phyloP scores from a whole-genome alignment of 1,140 invertebrate genomes.

The Oryctes rhinoceros region DNA sequence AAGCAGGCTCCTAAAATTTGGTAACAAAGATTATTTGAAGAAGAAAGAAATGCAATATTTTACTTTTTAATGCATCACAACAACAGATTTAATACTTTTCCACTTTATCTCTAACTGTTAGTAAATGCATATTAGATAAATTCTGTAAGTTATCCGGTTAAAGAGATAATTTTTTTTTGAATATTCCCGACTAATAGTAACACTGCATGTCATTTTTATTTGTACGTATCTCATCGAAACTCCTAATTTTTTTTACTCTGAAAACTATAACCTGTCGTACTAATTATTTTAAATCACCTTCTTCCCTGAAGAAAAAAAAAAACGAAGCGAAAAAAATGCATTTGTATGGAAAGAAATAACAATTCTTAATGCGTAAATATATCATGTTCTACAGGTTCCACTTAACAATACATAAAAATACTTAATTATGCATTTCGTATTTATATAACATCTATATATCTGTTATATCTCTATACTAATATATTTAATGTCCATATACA shows the following conservation, averaged over 20 bases:
- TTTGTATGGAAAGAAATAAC: background rate
- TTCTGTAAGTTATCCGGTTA: too few species aligned
- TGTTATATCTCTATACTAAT: constrained; percentile 14
- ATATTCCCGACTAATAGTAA: too few species aligned
- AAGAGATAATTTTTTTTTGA: too few species aligned
- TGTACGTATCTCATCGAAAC: background rate
- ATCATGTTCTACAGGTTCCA: constrained; percentile 6
- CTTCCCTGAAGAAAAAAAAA: background rate
- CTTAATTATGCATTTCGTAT: constrained; percentile 14
- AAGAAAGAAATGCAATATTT: too few species aligned
- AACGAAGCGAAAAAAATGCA: background rate
- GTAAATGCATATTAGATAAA: too few species aligned
- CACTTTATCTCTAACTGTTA: too few species aligned
- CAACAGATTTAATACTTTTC: too few species aligned
- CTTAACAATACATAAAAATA: background rate
- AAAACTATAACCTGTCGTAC: too few species aligned
- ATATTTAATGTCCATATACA: constrained; percentile 22
- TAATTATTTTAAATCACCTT: background rate
- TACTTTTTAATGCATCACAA: too few species aligned
- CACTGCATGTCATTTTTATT: background rate
- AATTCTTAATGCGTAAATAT: background rate
- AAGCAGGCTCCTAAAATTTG: too few species aligned
- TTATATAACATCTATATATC: constrained; percentile 15
- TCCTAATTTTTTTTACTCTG: background rate
- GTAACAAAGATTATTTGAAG: too few species aligned